phyloP scores from a whole-genome alignment of 2,888 invertebrate species.

The Elysia crispata region DNA sequence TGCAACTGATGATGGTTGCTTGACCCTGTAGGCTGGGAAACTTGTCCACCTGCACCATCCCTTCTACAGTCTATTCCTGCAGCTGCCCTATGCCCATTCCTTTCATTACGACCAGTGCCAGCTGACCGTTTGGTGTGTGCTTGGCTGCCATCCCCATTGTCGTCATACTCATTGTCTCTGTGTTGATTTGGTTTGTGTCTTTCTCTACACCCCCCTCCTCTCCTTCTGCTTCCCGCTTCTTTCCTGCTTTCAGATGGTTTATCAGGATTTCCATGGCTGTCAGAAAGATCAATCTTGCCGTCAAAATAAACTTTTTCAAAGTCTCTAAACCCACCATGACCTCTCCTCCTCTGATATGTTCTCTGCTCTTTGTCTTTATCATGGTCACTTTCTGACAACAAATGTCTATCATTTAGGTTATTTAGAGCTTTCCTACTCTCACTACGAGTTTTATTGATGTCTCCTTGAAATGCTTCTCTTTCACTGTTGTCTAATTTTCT shows the following conservation, averaged over 20 bases:
- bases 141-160: not conserved
- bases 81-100: not conserved
- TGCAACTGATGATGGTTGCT: not conserved
- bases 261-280: no score
- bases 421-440: not conserved
- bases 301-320: no score
- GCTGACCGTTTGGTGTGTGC: not conserved
- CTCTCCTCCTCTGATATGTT: conserved; percentile 11
- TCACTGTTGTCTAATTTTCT: no score
- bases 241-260: conserved; percentile 16
- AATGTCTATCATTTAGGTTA: no score
- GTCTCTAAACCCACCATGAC: not conserved
- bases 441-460: not conserved
- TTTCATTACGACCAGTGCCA: not conserved
- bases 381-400: not conserved
- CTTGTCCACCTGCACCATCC: not conserved
- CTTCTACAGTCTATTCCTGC: not conserved
- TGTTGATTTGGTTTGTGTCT: not conserved
- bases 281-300: no score
- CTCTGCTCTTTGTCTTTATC: conserved; percentile 10
- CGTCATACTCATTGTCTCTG: not conserved
- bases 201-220: conserved; percentile 16
- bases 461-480: not conserved
- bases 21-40: not conserved
- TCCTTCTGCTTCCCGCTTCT: conserved; percentile 17